phyloP scores from a whole-genome alignment of 2,113 vertebrate genomes.

The Oreochromis niloticus region DNA sequence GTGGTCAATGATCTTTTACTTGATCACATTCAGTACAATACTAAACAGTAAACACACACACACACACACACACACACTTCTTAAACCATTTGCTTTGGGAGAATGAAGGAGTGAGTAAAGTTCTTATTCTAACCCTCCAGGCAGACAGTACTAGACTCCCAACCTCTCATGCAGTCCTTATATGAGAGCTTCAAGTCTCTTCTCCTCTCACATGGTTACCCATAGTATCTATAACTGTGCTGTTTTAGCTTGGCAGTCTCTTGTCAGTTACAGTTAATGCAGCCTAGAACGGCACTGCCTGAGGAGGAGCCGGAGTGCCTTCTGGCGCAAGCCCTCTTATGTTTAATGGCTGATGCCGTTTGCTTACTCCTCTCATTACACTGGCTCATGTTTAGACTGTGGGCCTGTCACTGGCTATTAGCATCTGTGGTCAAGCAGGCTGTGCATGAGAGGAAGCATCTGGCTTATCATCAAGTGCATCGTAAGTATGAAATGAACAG shows the following conservation, averaged over 20 bases:
- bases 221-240: constrained; percentile 30
- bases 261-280: constrained; percentile 55
- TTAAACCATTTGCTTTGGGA: not conserved
- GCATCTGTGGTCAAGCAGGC: constrained; percentile 51
- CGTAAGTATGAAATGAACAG: constrained; percentile 24
- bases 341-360: constrained; percentile 60
- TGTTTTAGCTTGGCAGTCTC: constrained; percentile 25
- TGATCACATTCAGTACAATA: not conserved
- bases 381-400: constrained; percentile 52
- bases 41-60: not conserved
- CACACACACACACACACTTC: not conserved
- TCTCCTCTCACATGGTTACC: not conserved
- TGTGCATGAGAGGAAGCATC: constrained; percentile 46
- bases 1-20: not conserved
- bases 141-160: not conserved
- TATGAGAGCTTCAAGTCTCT: not conserved
- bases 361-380: constrained; percentile 63
- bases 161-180: not conserved
- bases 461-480: constrained; percentile 46
- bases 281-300: constrained; percentile 4
- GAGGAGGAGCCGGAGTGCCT: constrained; percentile 45
- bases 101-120: not conserved
- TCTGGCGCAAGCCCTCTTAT: constrained; percentile 49
- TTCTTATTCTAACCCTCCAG: not conserved
- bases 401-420: constrained; percentile 57